phyloP scores from a whole-genome alignment of 2,113 vertebrate species.

The Narcine bancroftii region DNA sequence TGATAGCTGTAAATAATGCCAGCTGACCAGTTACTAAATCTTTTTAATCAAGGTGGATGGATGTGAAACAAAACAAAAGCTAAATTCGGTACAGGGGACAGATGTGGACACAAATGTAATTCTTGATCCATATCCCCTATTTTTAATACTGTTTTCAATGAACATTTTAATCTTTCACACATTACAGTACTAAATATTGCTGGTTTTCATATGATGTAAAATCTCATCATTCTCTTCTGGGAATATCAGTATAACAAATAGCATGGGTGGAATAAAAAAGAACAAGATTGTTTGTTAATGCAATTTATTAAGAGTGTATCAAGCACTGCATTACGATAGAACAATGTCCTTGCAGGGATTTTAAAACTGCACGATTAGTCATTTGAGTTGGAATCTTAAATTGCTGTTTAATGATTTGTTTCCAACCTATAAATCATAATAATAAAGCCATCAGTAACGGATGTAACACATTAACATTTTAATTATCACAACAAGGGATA shows the following conservation, averaged over 20 bases:
- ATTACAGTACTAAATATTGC: not conserved
- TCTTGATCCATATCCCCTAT: not conserved
- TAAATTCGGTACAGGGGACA: not conserved
- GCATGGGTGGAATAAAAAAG: not conserved
- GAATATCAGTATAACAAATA: not conserved
- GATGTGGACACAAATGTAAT: not conserved
- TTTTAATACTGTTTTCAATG: not conserved
- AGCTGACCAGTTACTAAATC: not conserved
- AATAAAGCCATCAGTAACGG: not conserved
- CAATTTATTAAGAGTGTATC: not conserved
- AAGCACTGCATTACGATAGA: not conserved
- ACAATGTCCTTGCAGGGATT: not conserved
- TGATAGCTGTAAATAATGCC: not conserved
- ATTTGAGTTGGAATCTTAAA: not conserved
- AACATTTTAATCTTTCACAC: not conserved
- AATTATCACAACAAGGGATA: not conserved
- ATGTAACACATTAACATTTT: conserved; percentile 3
- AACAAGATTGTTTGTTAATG: not conserved
- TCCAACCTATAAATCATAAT: not conserved
- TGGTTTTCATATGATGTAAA: not conserved
- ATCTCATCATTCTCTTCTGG: not conserved
- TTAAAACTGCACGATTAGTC: not conserved
- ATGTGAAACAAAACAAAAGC: not conserved
- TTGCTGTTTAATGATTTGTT: conserved; percentile 8
- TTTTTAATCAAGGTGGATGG: not conserved